These are phyloP conservation scores for Brachyptera risi DNA, from an alignment of 2,888 invertebrate species.

Conservation along the genomic window DNA sequence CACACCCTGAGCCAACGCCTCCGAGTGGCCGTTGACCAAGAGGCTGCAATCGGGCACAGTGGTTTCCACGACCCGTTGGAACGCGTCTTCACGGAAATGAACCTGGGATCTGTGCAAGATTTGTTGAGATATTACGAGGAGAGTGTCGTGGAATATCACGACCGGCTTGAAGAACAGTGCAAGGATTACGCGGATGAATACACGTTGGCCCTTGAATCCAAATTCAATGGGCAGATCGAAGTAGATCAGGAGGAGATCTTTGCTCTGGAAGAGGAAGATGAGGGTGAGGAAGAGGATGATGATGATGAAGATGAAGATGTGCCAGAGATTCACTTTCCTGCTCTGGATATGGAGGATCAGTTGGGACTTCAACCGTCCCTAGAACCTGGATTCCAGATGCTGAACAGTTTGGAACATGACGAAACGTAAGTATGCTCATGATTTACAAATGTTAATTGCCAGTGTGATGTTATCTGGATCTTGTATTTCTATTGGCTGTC, in stretches of 20 bases:
- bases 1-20: slow-evolving; percentile 48
- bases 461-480: background rate
- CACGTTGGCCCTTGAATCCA: background rate
- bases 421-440: slow-evolving; percentile 35
- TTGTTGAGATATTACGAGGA: slow-evolving; percentile 56
- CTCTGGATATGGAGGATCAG: slow-evolving; percentile 46
- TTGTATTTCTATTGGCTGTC: background rate
- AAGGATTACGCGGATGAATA: background rate
- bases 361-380: slow-evolving; percentile 49
- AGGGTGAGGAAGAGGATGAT: slow-evolving; percentile 25
- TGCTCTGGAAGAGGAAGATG: slow-evolving; percentile 1
- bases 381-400: slow-evolving; percentile 62
- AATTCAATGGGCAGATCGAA: background rate
- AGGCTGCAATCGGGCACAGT: slow-evolving; percentile 42
- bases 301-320: slow-evolving; percentile 43
- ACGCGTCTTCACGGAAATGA: slow-evolving; percentile 56
- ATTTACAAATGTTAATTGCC: background rate
- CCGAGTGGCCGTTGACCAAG: slow-evolving; percentile 52
- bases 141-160: slow-evolving; percentile 37
- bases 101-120: slow-evolving; percentile 53
- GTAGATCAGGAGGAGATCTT: background rate
- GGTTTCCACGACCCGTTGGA: slow-evolving; percentile 58
- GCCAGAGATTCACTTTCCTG: slow-evolving; percentile 53
- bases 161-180: background rate
- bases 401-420: slow-evolving; percentile 60